Percentiles rank a stretch among this genome's conserved stretches.
phyloP scores from a whole-genome alignment of 1,140 invertebrate genomes.

The Lineus longissimus region DNA sequence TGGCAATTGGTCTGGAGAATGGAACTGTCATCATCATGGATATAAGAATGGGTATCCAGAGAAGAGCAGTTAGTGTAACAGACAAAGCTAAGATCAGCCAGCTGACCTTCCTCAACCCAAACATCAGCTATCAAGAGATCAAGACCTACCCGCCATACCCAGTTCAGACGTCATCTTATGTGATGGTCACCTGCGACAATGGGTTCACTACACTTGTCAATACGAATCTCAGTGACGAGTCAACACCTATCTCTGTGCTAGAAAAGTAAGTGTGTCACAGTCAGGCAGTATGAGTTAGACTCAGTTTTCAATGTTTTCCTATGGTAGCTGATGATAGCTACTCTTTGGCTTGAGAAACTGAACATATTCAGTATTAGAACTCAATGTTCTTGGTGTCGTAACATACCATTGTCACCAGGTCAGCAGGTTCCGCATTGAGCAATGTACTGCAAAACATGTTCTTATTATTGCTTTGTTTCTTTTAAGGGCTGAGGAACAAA shows the following conservation, averaged over 20 bases:
- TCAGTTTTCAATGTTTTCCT: not conserved
- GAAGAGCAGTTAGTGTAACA: conserved; percentile 31
- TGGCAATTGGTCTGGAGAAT: conserved; percentile 40
- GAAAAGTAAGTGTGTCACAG: not conserved
- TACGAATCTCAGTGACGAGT: conserved; percentile 6
- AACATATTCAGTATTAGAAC: not conserved
- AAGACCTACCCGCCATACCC: conserved; percentile 34
- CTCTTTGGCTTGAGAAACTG: not conserved
- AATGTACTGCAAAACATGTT: too few species aligned
- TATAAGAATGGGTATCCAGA: conserved; percentile 40
- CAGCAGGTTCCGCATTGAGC: too few species aligned
- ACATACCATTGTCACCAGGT: too few species aligned
- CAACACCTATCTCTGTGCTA: not conserved
- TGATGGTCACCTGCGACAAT: conserved; percentile 33
- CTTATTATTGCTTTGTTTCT: conserved; percentile 1
- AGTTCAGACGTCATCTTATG: conserved; percentile 25
- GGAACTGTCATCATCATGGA: conserved; percentile 44
- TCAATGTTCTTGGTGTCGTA: too few species aligned
- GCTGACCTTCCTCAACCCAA: conserved; percentile 37
- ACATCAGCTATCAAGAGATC: conserved; percentile 29
- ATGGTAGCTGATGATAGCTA: conserved; percentile 14
- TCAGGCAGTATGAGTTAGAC: not conserved
- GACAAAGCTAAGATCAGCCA: conserved; percentile 22
- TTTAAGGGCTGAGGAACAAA: conserved; percentile 29
- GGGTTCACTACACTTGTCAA: conserved; percentile 23